phyloP scores from a whole-genome alignment of 2,888 invertebrate species.

The Nyleta sp. region DNA sequence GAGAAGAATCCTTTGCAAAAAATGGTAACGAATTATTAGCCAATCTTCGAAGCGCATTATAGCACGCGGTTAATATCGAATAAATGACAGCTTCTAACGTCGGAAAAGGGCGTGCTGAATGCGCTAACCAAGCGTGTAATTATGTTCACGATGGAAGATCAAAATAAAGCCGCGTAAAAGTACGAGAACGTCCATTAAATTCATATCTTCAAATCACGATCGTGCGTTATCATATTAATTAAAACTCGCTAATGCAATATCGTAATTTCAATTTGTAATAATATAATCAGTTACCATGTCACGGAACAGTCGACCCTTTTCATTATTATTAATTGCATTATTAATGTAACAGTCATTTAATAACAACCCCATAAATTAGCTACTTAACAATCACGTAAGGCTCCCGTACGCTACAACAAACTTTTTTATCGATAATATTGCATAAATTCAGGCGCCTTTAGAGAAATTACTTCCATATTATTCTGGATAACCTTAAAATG shows the following conservation, averaged over 20 bases:
- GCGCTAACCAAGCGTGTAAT: constrained; percentile 53
- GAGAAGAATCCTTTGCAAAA: neutral
- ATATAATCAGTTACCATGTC: constrained; percentile 33
- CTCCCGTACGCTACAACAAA: no score
- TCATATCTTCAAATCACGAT: constrained; percentile 52
- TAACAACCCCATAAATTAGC: constrained; percentile 14
- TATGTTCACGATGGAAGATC: constrained; percentile 42
- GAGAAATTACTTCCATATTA: no score
- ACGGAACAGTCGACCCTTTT: constrained; percentile 17
- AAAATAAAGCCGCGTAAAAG: constrained; percentile 42
- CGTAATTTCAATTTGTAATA: constrained; percentile 50
- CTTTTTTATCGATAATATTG: no score
- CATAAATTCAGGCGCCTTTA: no score
- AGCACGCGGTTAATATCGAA: constrained; percentile 18
- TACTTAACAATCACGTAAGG: constrained; percentile 8
- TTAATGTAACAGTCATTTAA: constrained; percentile 20
- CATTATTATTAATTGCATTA: constrained; percentile 31
- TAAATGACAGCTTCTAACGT: constrained; percentile 32
- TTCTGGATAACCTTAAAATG: no score
- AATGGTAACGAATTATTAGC: constrained; percentile 23
- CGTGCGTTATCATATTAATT: constrained; percentile 46
- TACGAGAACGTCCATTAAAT: constrained; percentile 37
- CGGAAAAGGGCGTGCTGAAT: constrained; percentile 45
- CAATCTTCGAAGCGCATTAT: constrained; percentile 16
- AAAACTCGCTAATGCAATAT: constrained; percentile 45